Percentiles rank a stretch among this genome's conserved stretches.
Conservation (phyloP, 2,888 invertebrate species). For the Drosophila kuntzei region DNA sequence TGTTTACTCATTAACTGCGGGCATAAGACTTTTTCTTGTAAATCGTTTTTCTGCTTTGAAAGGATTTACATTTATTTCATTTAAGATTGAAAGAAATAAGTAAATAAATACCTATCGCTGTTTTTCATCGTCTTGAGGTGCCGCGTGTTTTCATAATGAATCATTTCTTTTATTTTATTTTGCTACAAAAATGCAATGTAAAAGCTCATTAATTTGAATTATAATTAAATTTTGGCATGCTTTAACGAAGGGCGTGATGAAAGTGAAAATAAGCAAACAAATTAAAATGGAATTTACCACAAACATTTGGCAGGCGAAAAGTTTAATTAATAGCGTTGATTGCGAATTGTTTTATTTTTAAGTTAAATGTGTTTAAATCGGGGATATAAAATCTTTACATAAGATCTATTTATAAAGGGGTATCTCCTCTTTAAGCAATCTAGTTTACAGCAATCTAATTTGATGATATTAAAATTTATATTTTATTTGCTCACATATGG, state of each 20-base stretch:
- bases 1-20: not conserved
- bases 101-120: slow-evolving; percentile 6
- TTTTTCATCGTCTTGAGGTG: slow-evolving; percentile 1
- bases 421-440: not conserved
- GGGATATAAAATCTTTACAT: not conserved
- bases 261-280: slow-evolving; percentile 33
- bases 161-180: slow-evolving; percentile 1
- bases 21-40: not conserved
- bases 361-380: not conserved
- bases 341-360: not conserved
- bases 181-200: slow-evolving; percentile 6
- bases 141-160: slow-evolving; percentile 4
- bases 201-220: slow-evolving; percentile 28
- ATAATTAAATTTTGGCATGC: slow-evolving; percentile 62
- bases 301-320: not conserved
- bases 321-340: slow-evolving; percentile 5
- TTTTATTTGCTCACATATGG: no score
- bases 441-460: no score
- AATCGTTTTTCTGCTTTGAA: not conserved
- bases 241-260: slow-evolving; percentile 10
- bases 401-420: not conserved
- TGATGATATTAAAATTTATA: no score
- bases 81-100: slow-evolving; percentile 1
- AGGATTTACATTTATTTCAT: slow-evolving; percentile 1
- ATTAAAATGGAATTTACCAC: slow-evolving; percentile 9